These are phyloP conservation scores for Sporophila hypoxantha DNA, from an alignment of 2,113 vertebrate genomes.

Conservation along the genomic window DNA sequence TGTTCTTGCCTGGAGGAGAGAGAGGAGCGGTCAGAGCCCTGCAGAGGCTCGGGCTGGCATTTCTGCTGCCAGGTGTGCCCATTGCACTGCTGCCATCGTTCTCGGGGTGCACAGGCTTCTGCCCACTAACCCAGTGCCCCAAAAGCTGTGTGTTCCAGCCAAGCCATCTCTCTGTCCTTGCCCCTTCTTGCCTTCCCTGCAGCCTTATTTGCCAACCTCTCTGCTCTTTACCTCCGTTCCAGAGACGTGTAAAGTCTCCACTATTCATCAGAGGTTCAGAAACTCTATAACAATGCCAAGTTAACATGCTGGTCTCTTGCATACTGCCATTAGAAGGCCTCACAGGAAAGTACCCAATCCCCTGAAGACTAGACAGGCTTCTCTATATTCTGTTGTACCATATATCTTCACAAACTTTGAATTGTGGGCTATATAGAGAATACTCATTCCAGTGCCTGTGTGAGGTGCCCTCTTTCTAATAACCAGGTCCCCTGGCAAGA, in stretches of 20 bases:
- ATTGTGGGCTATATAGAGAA: neutral
- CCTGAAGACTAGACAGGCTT: neutral
- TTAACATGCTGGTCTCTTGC: neutral
- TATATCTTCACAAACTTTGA: neutral
- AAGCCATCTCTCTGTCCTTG: neutral
- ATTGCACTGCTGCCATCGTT: rapidly evolving
- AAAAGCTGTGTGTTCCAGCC: too few relatives aligned
- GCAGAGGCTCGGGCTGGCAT: neutral
- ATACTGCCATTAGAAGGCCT: neutral
- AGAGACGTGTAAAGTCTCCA: neutral
- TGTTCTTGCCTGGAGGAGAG: constrained; percentile 67
- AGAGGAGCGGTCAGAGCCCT: neutral
- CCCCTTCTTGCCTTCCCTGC: neutral
- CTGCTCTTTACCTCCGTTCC: rapidly evolving
- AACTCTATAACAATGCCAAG: rapidly evolving
- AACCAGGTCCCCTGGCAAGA: too few relatives aligned
- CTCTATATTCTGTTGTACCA: rapidly evolving
- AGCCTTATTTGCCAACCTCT: neutral
- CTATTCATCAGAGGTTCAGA: neutral
- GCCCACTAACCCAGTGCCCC: rapidly evolving
- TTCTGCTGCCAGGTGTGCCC: neutral
- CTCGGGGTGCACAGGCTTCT: neutral
- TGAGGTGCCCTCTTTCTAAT: neutral
- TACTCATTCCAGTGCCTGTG: rapidly evolving
- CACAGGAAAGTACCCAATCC: neutral